phyloP scores from a whole-genome alignment of 1,140 invertebrate genomes.

The Ceratina australensis region DNA sequence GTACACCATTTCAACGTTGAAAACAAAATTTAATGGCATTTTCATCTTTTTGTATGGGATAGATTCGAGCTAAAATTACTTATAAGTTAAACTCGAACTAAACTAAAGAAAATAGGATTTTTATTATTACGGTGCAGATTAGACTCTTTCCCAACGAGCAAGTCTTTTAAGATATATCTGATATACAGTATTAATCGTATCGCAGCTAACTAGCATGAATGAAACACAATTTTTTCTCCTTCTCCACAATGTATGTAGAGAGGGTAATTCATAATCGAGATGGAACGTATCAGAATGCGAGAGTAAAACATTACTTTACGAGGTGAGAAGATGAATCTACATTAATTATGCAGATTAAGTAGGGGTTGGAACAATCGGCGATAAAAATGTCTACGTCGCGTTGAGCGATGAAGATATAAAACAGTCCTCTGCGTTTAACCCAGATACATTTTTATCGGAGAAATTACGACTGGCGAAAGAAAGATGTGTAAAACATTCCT shows the following conservation, averaged over 20 bases:
- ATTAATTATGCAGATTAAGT: constrained; percentile 46
- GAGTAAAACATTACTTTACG: background rate
- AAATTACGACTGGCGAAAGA: constrained; percentile 40
- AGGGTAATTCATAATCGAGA: background rate
- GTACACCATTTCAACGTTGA: no score
- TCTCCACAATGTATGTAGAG: background rate
- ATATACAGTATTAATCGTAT: no score
- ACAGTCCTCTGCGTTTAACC: constrained; percentile 30
- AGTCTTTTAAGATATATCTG: no score
- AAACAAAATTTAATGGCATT: no score
- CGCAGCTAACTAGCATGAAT: no score
- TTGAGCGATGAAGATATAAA: constrained; percentile 37
- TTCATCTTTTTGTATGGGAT: no score
- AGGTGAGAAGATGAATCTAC: constrained; percentile 6
- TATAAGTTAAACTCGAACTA: no score
- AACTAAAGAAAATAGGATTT: no score
- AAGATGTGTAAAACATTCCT: constrained; percentile 7
- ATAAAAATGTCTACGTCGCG: constrained; percentile 29
- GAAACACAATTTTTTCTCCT: background rate
- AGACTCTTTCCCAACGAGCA: no score
- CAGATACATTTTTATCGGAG: constrained; percentile 45
- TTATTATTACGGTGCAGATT: no score
- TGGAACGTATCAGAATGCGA: background rate
- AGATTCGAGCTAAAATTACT: no score
- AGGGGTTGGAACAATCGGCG: constrained; percentile 25